These are phyloP conservation scores for Cyphomyrmex costatus DNA, from an alignment of 1,140 invertebrate genomes.

Conservation along the genomic window DNA sequence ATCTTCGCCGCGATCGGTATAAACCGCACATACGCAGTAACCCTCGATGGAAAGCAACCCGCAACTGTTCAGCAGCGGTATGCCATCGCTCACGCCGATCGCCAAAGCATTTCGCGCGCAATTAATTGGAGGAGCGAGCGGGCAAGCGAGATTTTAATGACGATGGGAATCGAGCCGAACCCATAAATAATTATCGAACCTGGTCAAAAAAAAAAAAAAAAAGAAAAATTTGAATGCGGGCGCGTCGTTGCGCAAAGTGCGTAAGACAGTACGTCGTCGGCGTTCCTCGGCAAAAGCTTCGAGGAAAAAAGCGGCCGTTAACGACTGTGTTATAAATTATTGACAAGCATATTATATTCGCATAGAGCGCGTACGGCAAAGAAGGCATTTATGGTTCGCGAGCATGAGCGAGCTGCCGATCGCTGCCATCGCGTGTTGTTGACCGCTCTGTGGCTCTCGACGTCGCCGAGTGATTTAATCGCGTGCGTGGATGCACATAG, in stretches of 20 bases:
- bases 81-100: conserved; percentile 56
- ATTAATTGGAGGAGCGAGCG: conserved; percentile 58
- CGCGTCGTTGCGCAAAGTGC: conserved; percentile 28
- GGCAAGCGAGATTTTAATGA: conserved; percentile 50
- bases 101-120: conserved; percentile 41
- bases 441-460: conserved; percentile 27
- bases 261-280: neutral
- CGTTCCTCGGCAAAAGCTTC: neutral
- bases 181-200: conserved; percentile 27
- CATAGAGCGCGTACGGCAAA: conserved; percentile 51
- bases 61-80: conserved; percentile 54
- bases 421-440: conserved; percentile 36
- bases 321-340: conserved; percentile 79
- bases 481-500: conserved; percentile 48
- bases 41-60: conserved; percentile 41
- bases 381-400: conserved; percentile 64
- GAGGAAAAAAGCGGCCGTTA: conserved; percentile 63
- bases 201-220: conserved; percentile 27
- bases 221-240: conserved; percentile 27
- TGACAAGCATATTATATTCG: conserved; percentile 75
- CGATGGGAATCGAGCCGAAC: conserved; percentile 24
- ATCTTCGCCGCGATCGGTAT: conserved; percentile 50
- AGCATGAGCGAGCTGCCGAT: conserved; percentile 38
- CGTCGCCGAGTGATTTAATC: conserved; percentile 37
- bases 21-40: conserved; percentile 28